Percentiles rank a stretch among this genome's conserved stretches.
phyloP scores from a whole-genome alignment of 2,113 vertebrate species.

The Oxyura jamaicensis region DNA sequence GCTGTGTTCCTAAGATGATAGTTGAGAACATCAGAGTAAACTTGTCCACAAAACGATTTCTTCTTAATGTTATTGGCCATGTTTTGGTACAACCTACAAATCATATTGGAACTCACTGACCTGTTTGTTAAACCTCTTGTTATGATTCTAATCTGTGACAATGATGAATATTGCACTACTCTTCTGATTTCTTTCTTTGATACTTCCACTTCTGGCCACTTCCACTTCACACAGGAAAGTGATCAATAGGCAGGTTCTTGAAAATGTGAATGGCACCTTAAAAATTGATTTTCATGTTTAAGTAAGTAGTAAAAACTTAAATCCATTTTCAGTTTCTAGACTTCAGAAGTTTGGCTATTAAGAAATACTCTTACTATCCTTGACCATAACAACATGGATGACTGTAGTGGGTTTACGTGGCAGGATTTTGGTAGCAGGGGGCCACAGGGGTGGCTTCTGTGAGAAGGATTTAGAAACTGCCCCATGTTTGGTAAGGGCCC shows the following conservation, averaged over 20 bases:
- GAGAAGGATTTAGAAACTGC: too few species aligned
- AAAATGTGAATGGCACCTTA: background rate
- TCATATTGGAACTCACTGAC: background rate
- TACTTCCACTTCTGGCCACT: background rate
- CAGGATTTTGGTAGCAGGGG: too few species aligned
- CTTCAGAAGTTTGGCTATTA: background rate
- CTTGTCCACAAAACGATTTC: background rate
- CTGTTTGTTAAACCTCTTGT: too few species aligned
- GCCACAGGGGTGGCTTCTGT: too few species aligned
- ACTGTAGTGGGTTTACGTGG: too few species aligned
- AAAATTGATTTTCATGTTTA: background rate
- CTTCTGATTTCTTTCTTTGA: background rate
- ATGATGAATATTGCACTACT: background rate
- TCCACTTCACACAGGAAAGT: background rate
- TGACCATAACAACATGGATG: too few species aligned
- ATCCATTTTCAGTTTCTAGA: background rate
- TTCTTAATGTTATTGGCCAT: background rate
- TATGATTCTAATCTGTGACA: background rate
- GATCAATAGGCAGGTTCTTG: background rate
- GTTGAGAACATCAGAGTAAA: background rate
- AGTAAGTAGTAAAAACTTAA: background rate
- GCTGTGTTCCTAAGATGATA: background rate
- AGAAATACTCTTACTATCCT: too few species aligned
- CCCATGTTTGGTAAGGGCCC: too few species aligned
- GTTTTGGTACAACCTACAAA: background rate